These are phyloP conservation scores for Macaria notata DNA, from an alignment of 2,888 invertebrate genomes.

Conservation along the genomic window DNA sequence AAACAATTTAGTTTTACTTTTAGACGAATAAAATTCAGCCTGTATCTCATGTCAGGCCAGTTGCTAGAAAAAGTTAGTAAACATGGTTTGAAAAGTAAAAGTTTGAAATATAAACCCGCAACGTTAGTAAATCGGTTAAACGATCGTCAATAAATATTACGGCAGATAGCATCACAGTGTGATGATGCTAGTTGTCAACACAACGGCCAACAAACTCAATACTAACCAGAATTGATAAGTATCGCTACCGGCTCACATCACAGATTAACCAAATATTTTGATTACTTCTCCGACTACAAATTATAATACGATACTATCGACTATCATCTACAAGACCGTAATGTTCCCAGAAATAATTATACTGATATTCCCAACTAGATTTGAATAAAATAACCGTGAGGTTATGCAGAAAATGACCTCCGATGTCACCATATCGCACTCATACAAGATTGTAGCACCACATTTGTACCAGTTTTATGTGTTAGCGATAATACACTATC, in stretches of 20 bases:
- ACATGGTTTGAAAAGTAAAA: too few species aligned
- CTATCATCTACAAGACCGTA: conserved; percentile 38
- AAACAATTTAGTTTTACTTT: too few species aligned
- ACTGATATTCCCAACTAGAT: conserved; percentile 7
- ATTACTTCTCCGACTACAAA: conserved; percentile 64
- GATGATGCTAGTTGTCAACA: conserved; percentile 4
- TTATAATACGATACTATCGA: conserved; percentile 63
- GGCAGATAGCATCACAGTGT: conserved; percentile 12
- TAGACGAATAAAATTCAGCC: too few species aligned
- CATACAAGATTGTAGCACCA: conserved; percentile 53
- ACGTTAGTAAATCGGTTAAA: background rate
- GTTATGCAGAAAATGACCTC: conserved; percentile 47
- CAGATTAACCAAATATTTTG: conserved; percentile 71
- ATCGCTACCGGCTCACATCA: conserved; percentile 51
- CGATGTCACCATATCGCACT: conserved; percentile 49
- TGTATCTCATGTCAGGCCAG: too few species aligned
- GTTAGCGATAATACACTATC: conserved; percentile 63
- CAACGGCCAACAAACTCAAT: conserved; percentile 59
- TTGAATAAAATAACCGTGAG: conserved; percentile 32
- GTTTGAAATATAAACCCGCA: background rate
- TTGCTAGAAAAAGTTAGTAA: too few species aligned
- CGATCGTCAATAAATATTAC: conserved; percentile 6
- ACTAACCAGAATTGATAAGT: conserved; percentile 60
- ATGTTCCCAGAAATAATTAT: conserved; percentile 25
- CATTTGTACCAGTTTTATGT: conserved; percentile 71